Base-by-base conservation (phyloP, 2,113 vertebrate species). In the Psilopogon haemacephalus region DNA sequence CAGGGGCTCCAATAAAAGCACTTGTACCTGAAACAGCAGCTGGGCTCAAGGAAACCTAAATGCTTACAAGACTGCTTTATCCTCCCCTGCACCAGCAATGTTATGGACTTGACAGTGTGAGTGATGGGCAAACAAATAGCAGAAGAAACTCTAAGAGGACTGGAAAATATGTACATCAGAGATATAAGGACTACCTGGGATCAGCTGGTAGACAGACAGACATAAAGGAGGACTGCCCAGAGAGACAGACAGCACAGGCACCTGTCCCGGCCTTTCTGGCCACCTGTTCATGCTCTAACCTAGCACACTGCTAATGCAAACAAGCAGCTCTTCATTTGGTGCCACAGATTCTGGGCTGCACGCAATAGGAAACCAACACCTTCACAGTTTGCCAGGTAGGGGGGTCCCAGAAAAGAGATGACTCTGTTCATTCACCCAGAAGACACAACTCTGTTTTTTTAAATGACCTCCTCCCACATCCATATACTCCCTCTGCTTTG, bases 21-120 rank as follows among this genome's bases (percentile, higher is more conserved):
- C 46, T 71, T 5, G 28, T 15, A 74, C 52, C 77, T 35, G 62
- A 71, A 91, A 81, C 63, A 12, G 28, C 62, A 84, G 27, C 0
- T 1, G 30, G 26, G 26, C 18, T 27, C 2, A 4, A 65, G 38
- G 38, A 75, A 92, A 65, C 12, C 7, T 18, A 40, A 90, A 58
- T 9, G 7, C 37, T 27, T 38, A 9, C 9, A 15, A 62, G 20
- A 70, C 17, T 1, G 0, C 35, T 80, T 76, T 52, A 42, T 15
- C 24, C 48, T 83, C n/a, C 38, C 77, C 60, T 65, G 55, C 23
- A 63, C 80, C 38, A 24, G 30, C 69, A 88, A 84, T 8, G 38
- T 30, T 65, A 92, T 23, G 18, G 64, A 88, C 40, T 30, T 27
- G 10, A 86, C 16, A 0, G 0, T 1, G 4, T n/a, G 59, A 83